Base-by-base conservation (phyloP, 1,140 invertebrate genomes). In the Drosophila subobscura region DNA sequence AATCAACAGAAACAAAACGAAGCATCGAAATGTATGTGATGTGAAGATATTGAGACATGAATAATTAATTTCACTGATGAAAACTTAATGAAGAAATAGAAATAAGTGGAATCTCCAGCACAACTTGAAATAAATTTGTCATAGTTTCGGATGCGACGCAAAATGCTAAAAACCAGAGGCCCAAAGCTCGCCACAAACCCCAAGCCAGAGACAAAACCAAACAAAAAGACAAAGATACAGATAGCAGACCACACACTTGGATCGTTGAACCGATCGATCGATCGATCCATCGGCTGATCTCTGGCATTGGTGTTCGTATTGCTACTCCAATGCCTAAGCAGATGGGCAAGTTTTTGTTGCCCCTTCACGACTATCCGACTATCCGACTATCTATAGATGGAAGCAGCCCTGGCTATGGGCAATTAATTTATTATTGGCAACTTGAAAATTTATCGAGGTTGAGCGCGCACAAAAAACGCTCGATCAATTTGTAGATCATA, bases 61-160 rank as follows among this genome's bases (percentile, higher is more conserved):
- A 88, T 88, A 88, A 88, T 88, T 88, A 88, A 88, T 88, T 66
- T 83, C 75, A 73, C 83, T 88, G 83, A 88, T 88, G 83, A 88
- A 88, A 88, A 88, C 83, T 88, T 88, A 88, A 88, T 88, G 83
- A 88, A 88, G 84, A 88, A 89, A 88, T 88, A 76, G 78, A 89
- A 79, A 78, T 60, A 68, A 83, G 74, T 65, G 74, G 73, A 81
- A 77, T 79, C 77, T 79, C 77, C 70, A 56, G 59, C 73, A 45
- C 76, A 64, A 85, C 64, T 85, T 60, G 74, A 86, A 88, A 86
- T 86, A 83, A 83, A 86, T 86, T 86, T 86, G 83, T 86, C 83
- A 86, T 86, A 86, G 83, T 80, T 77, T 70, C 65, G 66, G 61
- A 80, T 59, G 64, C 53, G 75, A 85, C 77, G 80, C 72, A 73